Base-by-base conservation (phyloP, 1,140 invertebrate genomes). In the Eriocheir sinensis region DNA sequence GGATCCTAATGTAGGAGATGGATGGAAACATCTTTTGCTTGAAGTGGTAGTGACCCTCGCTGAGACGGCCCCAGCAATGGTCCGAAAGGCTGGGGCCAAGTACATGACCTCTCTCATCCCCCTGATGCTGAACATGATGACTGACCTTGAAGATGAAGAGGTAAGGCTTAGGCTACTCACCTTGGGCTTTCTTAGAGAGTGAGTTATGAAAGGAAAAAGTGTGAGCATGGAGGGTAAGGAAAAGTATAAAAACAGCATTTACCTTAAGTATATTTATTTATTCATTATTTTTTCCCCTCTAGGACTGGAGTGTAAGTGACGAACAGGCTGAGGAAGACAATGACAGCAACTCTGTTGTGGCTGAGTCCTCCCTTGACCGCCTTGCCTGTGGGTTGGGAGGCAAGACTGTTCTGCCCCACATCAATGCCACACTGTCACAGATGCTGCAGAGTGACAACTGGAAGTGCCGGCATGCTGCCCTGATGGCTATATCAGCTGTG, bases 401-500 rank as follows among this genome's bases (percentile, higher is more conserved):
- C 89, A 99, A 99, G 97, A 98, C 98, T 0, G 98, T 99, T 97
- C 97, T 99, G 81, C 98, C 98, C 9, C 98, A 98, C 94, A 98
- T 99, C 85, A 98, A 99, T 91, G 97, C 97, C 36, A 98, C 98
- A 96, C 98, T 99, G 92, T 98, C 99, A 8, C 97, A 97, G 36
- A 99, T 99, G 99, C 97, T 99, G 96, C 97, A 97, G n/a, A 98
- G 98, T 96, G 96, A 97, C 89, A 98, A 98, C 96, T 99, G 98
- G 98, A 98, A 98, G 96, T 98, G 98, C 96, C 97, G 99, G 38
- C 98, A 99, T 96, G 99, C 99, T 88, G 99, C 99, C 27, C 97
- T 99, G 32, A 99, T 99, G 99, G 99, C 99, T 4, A 98, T 99
- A 36, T 99, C 99, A 21, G 99, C 99, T 12, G 98, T 99, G 92